Evolutionary conservation across 2,888 invertebrate genomes (phyloP), one percentile per base, ranked within the genome.

Genomic region (Plagodis pulveraria): DNA sequence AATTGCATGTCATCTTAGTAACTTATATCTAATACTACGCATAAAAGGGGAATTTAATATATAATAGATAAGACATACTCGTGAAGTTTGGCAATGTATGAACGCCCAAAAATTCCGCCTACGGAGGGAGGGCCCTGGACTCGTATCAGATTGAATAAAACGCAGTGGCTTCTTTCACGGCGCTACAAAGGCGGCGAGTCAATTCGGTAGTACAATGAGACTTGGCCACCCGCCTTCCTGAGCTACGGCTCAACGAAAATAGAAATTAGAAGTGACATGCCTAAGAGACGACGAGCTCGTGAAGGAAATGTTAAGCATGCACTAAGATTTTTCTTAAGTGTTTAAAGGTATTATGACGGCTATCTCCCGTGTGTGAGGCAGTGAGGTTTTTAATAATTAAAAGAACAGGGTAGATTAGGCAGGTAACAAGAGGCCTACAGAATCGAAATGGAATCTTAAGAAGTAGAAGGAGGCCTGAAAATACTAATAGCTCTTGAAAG

Each of bases 121-220:
- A 6, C 22, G 22, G 53, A 32, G 44, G 45, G 5, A 9, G 49
- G 50, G 5, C n/a, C 35, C 58, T 42, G 50, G 45, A n/a, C 44
- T 47, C 22, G 35, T 55, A 60, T 86, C 81, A 83, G 80, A 87
- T 87, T 84, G 82, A 86, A 89, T 84, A 81, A 79, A 86, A 83
- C 80, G 79, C 73, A 81, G 83, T 84, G 74, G 80, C 78, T 83
- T 81, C 84, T 85, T 88, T 86, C 81, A 84, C 81, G 81, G 80
- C 79, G 76, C 42, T 83, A 83, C 76, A 86, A 80, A 79, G 77
- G 69, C 76, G 72, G 78, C 76, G 74, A 85, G 78, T 84, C 86
- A 87, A 86, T 89, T 88, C 86, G 82, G 87, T 83, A 85, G 87
- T 84, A 86, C 84, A 87, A 86, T 84, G 74, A 76, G 74, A 63